A percentile compares a stretch with the other conserved stretches of the same genome.
phyloP scores from a whole-genome alignment of 2,113 vertebrate species.

The Megaptera novaeangliae region DNA sequence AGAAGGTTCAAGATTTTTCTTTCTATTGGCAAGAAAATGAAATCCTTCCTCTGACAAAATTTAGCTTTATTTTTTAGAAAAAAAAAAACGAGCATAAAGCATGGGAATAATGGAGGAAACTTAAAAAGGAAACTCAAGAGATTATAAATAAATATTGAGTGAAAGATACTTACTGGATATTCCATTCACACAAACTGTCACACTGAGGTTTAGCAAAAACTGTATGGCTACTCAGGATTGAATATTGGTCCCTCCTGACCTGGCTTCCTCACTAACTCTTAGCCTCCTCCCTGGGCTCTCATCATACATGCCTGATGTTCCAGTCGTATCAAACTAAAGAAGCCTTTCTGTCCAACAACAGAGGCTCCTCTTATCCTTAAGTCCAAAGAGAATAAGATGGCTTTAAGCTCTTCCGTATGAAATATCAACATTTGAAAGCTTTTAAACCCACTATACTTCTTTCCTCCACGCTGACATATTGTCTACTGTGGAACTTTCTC shows the following conservation, averaged over 20 bases:
- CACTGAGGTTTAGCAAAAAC: background rate
- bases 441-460: background rate
- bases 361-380: background rate
- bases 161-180: background rate
- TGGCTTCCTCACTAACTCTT: background rate
- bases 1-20: background rate
- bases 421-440: background rate
- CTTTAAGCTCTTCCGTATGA: background rate
- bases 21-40: background rate
- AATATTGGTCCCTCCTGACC: background rate
- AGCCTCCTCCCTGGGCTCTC: background rate
- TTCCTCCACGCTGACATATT: background rate
- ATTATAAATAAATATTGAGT: background rate
- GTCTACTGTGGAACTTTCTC: background rate
- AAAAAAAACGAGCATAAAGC: background rate
- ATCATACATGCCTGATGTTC: background rate
- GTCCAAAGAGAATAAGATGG: background rate
- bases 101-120: background rate
- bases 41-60: background rate
- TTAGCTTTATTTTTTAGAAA: background rate
- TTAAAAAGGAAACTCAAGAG: background rate
- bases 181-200: background rate
- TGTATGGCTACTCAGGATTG: background rate
- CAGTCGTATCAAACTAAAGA: background rate
- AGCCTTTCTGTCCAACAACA: background rate